Conservation (phyloP, 30 jellyfish, hydroid and myxozoan genomes). For the Hydractinia symbiolongicarpus region DNA sequence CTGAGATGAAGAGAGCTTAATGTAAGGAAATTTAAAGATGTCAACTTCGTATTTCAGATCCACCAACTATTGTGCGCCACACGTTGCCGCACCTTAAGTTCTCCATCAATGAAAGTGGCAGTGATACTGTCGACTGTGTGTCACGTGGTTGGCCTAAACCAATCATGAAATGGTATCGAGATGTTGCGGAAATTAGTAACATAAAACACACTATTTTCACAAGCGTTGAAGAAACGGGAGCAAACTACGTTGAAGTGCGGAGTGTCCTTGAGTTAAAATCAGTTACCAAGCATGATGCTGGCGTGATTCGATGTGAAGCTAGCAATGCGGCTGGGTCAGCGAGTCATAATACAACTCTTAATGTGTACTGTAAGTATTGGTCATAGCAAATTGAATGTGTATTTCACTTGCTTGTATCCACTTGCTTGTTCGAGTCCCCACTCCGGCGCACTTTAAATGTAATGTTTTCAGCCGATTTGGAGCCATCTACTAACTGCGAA, state of each 20-base stretch:
- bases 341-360: neutral
- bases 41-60: conserved; percentile 4
- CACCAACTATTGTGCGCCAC: neutral
- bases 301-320: conserved; percentile 24
- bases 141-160: conserved; percentile 21
- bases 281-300: conserved; percentile 25
- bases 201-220: conserved; percentile 1
- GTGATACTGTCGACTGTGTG: neutral
- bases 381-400: neutral
- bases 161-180: conserved; percentile 31
- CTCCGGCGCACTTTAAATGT: too few species aligned
- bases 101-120: conserved; percentile 4
- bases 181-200: conserved; percentile 1
- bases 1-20: too few species aligned
- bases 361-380: conserved; percentile 27
- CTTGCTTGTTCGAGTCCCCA: too few species aligned
- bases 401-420: neutral
- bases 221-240: neutral
- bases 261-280: conserved; percentile 3
- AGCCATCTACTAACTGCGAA: too few species aligned
- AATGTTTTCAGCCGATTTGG: too few species aligned
- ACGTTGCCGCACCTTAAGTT: neutral
- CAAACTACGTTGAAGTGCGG: conserved; percentile 3
- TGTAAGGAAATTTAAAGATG: too few species aligned
- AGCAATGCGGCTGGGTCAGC: conserved; percentile 21